Conservation (phyloP, 2,888 invertebrate species). For the Hypsopygia costalis region DNA sequence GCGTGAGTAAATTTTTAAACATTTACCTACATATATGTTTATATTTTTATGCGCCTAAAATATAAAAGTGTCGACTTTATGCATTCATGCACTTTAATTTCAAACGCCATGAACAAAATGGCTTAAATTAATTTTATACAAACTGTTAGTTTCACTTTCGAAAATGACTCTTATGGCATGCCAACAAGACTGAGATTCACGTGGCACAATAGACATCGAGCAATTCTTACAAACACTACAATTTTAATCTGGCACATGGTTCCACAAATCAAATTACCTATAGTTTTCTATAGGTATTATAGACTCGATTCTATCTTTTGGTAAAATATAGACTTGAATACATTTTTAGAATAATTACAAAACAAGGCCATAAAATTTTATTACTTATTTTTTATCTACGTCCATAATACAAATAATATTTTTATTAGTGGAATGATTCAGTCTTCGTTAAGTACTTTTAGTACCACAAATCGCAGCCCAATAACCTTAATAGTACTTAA, state of each 20-base stretch:
- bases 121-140: too few species aligned
- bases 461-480: conserved; percentile 13
- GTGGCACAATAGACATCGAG: conserved; percentile 24
- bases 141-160: too few species aligned
- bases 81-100: too few species aligned
- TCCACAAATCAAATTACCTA: conserved; percentile 15
- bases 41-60: too few species aligned
- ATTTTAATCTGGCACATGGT: conserved; percentile 38
- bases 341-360: too few species aligned
- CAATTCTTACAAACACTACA: conserved; percentile 19
- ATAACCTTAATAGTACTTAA: conserved; percentile 5
- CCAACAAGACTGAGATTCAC: conserved; percentile 5
- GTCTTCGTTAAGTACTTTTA: conserved; percentile 63
- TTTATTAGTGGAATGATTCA: conserved; percentile 63
- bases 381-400: not conserved
- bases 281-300: too few species aligned
- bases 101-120: too few species aligned
- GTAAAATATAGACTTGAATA: not conserved
- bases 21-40: too few species aligned
- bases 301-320: not conserved
- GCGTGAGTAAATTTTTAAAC: not conserved
- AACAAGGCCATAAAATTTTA: conserved; percentile 2
- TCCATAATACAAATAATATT: conserved; percentile 10
- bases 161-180: not conserved
- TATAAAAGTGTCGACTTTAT: too few species aligned